Evolutionary conservation across 2,113 vertebrate genomes (phyloP).

Genomic region (Macquaria ambigua): DNA sequence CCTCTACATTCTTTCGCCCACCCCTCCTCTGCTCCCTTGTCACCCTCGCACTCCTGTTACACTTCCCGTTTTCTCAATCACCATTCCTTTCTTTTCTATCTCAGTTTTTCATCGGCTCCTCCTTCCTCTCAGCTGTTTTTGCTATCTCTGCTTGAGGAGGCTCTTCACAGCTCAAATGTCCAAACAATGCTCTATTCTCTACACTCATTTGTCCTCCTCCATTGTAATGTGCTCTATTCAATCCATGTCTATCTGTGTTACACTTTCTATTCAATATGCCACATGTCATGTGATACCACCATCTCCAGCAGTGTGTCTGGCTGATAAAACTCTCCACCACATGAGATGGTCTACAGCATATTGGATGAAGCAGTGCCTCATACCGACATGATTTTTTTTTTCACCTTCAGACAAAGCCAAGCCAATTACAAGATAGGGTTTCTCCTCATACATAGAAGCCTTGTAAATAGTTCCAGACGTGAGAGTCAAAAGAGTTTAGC

Average conservation of each 20-base stretch:
- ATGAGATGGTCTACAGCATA: slow-evolving; percentile 23
- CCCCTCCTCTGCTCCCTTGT: slow-evolving; percentile 13
- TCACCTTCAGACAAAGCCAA: slow-evolving; percentile 38
- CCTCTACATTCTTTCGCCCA: slow-evolving; percentile 3
- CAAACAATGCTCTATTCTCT: not conserved
- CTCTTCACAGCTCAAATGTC: slow-evolving; percentile 12
- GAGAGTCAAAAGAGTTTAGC: slow-evolving; percentile 37
- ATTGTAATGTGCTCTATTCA: not conserved
- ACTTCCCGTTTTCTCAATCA: slow-evolving; percentile 52
- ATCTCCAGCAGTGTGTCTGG: slow-evolving; percentile 10
- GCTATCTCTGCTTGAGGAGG: slow-evolving; percentile 14
- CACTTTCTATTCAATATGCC: slow-evolving; percentile 17
- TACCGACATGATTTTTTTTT: slow-evolving; percentile 25
- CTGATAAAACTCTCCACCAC: slow-evolving; percentile 50
- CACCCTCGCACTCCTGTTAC: slow-evolving; percentile 13
- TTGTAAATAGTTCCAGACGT: slow-evolving; percentile 61
- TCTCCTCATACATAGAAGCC: slow-evolving; percentile 26
- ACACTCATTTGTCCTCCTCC: slow-evolving; percentile 3
- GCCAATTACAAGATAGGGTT: slow-evolving; percentile 45
- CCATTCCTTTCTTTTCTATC: slow-evolving; percentile 51
- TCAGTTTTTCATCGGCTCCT: slow-evolving; percentile 23
- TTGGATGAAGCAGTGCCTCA: slow-evolving; percentile 26
- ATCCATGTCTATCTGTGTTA: slow-evolving; percentile 4
- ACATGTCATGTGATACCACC: slow-evolving; percentile 25
- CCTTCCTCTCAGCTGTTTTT: slow-evolving; percentile 37